Evolutionary conservation across 2,888 invertebrate species (phyloP), one percentile per base, ranked within the genome.

Genomic region (Rhamphomyia laevipes): DNA sequence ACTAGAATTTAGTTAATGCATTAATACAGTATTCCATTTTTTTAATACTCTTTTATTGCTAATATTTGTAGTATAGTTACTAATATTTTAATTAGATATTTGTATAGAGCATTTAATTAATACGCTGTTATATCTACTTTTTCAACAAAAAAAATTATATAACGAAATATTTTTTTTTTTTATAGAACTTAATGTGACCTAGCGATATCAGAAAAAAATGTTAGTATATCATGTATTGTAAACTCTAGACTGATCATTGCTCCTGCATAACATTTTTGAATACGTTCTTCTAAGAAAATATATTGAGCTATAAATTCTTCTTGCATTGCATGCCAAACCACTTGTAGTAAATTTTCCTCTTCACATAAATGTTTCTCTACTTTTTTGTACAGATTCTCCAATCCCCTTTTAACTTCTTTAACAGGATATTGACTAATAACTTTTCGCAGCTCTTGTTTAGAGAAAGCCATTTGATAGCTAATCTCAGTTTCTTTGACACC

Each of bases 321-420:
- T 75, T 97, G 96, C 96, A 99, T 96, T 60, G 94, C 91, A 65
- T 93, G 82, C 99, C 99, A 99, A 50, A 99, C 97, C 46, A 99
- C 97, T 81, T 89, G 73, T 61, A 94, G 75, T 55, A 95, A 76
- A 64, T 92, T 94, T 67, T 89, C 88, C 71, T 92, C 91, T 71
- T 94, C 94, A 62, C 90, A 91, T 43, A 97, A 75, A 72, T 99
- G 96, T 74, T 97, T 97, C 68, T 97, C 97, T 49, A 97, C 93
- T 70, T 93, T 94, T 69, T 86, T 86, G 71, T 93, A 95, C 53
- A 97, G 76, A 62, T 88, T 83, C 70, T 95, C 94, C 55, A 96
- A 74, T 2, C 93, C 91, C 66, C 86, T 87, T 72, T 93, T 93
- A 16, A 95, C 92, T 78, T 93, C 86, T 62, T 86, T 82, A 9